Conservation (phyloP, 1,140 invertebrate species). For the Megalopta genalis region DNA sequence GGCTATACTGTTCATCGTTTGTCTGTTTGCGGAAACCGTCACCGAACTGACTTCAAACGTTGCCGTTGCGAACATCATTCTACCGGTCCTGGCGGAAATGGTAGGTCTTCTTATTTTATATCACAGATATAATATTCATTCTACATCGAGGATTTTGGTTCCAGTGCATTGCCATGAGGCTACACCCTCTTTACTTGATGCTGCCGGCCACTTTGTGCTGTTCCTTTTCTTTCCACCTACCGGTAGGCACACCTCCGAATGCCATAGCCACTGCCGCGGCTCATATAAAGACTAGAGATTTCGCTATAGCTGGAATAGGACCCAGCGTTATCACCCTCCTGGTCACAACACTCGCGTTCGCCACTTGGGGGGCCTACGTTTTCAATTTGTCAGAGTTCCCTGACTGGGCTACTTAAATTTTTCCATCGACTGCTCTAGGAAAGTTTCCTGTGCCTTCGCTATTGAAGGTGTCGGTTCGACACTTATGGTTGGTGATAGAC, state of each 20-base stretch:
- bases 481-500: not conserved
- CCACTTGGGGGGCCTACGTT: slow-evolving; percentile 83
- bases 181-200: slow-evolving; percentile 87
- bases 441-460: not conserved
- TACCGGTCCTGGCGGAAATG: slow-evolving; percentile 84
- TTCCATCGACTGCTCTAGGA: not conserved
- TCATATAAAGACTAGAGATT: slow-evolving; percentile 88
- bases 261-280: slow-evolving; percentile 93
- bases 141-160: slow-evolving; percentile 35
- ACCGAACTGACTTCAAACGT: slow-evolving; percentile 85
- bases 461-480: too few relatives aligned
- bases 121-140: too few relatives aligned
- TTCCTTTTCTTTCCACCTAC: slow-evolving; percentile 85
- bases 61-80: slow-evolving; percentile 84
- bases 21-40: slow-evolving; percentile 79
- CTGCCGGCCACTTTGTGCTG: slow-evolving; percentile 84
- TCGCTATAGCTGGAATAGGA: slow-evolving; percentile 89
- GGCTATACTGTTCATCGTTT: slow-evolving; percentile 76
- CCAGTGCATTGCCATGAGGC: slow-evolving; percentile 81
- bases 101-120: slow-evolving; percentile 70
- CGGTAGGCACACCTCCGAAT: slow-evolving; percentile 95
- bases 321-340: slow-evolving; percentile 88
- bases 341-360: slow-evolving; percentile 85
- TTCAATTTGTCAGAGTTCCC: slow-evolving; percentile 82
- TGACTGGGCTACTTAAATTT: slow-evolving; percentile 73